A percentile compares a stretch with the other conserved stretches of the same genome.
phyloP scores from a whole-genome alignment of 1,140 invertebrate genomes.

The Brachionus angularis region DNA sequence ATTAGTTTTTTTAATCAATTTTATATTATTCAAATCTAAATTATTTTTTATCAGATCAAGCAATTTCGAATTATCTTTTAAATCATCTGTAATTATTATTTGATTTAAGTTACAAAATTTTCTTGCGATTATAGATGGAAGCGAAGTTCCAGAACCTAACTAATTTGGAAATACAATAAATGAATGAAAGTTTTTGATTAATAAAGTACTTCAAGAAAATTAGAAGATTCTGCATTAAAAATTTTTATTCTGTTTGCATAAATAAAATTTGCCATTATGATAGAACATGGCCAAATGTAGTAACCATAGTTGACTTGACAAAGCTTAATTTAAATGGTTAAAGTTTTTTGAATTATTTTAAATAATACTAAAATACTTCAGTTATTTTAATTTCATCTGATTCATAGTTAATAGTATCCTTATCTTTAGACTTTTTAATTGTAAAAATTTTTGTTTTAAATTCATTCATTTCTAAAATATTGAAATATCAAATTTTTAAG shows the following conservation, averaged over 20 bases:
- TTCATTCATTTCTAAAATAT: slow-evolving; percentile 15
- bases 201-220: not conserved
- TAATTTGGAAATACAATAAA: not conserved
- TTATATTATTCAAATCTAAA: not conserved
- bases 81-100: slow-evolving; percentile 14
- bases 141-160: slow-evolving; percentile 10
- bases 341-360: not conserved
- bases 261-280: slow-evolving; percentile 9
- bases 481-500: too few relatives aligned
- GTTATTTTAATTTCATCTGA: slow-evolving; percentile 12
- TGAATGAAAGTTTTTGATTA: not conserved
- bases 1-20: not conserved
- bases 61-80: not conserved
- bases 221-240: not conserved
- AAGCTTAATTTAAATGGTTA: not conserved
- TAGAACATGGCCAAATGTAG: slow-evolving; percentile 23
- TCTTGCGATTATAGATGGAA: slow-evolving; percentile 9
- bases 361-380: not conserved
- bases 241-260: not conserved
- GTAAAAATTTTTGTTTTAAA: not conserved
- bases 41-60: not conserved
- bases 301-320: slow-evolving; percentile 33
- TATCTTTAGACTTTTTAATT: too few relatives aligned
- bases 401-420: too few relatives aligned
- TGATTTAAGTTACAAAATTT: not conserved